Evolutionary conservation across 2,113 vertebrate species (phyloP).

Genomic region (Rousettus leschenaultii): DNA sequence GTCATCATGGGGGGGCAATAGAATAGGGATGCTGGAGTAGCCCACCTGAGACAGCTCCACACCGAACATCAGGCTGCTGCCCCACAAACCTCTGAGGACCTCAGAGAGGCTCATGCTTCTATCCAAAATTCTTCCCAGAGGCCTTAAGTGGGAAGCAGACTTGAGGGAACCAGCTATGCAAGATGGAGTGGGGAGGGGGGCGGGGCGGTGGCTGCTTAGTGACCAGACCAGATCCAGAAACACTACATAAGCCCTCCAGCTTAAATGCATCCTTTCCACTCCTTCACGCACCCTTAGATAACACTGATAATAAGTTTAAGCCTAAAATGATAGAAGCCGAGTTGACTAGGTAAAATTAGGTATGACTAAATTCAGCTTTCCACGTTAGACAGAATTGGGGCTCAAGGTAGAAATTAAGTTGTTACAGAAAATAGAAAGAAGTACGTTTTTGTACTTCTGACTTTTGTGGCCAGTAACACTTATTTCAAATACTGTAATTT

Average conservation of each 20-base stretch:
- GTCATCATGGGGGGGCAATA: no score
- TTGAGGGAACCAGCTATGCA: neutral
- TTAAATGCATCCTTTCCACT: neutral
- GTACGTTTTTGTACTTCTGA: neutral
- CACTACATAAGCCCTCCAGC: neutral
- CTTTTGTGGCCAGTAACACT: neutral
- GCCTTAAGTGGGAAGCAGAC: neutral
- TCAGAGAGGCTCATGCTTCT: no score
- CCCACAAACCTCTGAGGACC: no score
- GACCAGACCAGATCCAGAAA: neutral
- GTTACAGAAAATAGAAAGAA: neutral
- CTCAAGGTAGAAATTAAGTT: neutral
- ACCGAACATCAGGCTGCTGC: no score
- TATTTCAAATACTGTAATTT: neutral
- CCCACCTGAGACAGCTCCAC: no score
- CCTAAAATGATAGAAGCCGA: neutral
- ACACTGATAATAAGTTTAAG: neutral
- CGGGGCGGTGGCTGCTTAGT: no score
- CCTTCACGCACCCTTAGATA: neutral
- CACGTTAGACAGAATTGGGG: neutral
- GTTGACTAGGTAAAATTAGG: no score
- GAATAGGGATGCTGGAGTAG: no score
- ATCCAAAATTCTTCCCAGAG: neutral
- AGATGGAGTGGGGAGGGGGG: neutral
- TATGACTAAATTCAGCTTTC: neutral